A percentile compares a stretch with the other conserved stretches of the same genome.
Conservation (phyloP, 2,797 vertebrate species). For the Phoebastria nigripes region DNA sequence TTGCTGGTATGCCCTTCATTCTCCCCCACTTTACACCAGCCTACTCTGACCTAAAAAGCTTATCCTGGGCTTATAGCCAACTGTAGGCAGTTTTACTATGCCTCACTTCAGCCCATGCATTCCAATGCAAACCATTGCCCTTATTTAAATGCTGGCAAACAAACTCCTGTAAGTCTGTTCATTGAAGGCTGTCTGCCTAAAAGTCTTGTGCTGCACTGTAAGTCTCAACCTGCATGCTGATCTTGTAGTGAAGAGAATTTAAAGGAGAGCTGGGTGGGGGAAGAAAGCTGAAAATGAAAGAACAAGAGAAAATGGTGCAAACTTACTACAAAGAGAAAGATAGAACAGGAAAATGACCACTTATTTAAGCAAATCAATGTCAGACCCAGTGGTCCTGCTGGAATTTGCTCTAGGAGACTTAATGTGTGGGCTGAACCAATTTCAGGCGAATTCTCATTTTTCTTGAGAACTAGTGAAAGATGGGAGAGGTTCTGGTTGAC, state of each 20-base stretch:
- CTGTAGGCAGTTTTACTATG: conserved; percentile 5
- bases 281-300: not conserved
- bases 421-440: not conserved
- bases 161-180: not conserved
- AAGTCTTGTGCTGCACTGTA: not conserved
- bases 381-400: not conserved
- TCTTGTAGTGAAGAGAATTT: not conserved
- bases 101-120: conserved; percentile 7
- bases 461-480: not conserved
- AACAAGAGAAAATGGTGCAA: not conserved
- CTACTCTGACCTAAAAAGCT: conserved; percentile 22
- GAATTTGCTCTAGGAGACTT: not conserved
- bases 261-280: not conserved
- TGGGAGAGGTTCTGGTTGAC: not conserved
- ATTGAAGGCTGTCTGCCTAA: not conserved
- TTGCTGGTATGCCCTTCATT: not conserved
- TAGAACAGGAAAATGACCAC: not conserved
- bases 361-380: not conserved
- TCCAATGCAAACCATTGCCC: conserved; percentile 5
- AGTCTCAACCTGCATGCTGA: not conserved
- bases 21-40: not conserved
- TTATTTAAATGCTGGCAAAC: conserved; percentile 12
- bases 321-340: not conserved
- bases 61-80: conserved; percentile 23
- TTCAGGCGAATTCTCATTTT: not conserved